These are phyloP conservation scores for Danionella cerebrum DNA, from an alignment of 2,113 vertebrate species.

Conservation along the genomic window DNA sequence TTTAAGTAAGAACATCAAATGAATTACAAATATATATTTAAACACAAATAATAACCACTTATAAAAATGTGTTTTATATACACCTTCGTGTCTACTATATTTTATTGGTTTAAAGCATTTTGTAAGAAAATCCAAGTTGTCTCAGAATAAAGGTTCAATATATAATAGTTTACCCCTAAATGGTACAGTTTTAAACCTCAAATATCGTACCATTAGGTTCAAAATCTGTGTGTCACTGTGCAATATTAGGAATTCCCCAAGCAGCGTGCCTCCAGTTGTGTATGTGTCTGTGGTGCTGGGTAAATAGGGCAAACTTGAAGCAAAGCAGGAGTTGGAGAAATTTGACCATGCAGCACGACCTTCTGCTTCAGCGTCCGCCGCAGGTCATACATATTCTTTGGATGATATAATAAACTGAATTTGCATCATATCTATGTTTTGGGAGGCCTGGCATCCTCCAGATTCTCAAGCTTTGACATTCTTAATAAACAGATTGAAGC, in stretches of 20 bases:
- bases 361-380: constrained; percentile 24
- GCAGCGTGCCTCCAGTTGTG: constrained; percentile 47
- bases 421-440: constrained; percentile 23
- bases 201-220: no score
- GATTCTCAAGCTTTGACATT: background rate
- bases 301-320: background rate
- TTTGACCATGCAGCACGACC: constrained; percentile 30
- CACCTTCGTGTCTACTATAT: no score
- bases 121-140: no score
- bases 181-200: no score
- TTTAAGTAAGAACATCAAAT: no score
- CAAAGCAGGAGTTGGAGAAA: constrained; percentile 6
- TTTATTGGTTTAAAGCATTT: no score
- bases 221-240: no score
- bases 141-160: no score
- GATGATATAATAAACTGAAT: constrained; percentile 51
- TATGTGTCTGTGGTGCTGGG: background rate
- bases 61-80: no score
- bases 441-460: constrained; percentile 41
- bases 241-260: constrained; percentile 34
- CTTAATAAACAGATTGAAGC: constrained; percentile 7
- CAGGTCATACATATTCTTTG: constrained; percentile 37
- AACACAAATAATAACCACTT: background rate
- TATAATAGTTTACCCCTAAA: no score
- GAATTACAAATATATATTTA: background rate